Base-by-base conservation (phyloP, 37 sponge, comb jelly and placozoan species). In the Cladorhizidae sp. region DNA sequence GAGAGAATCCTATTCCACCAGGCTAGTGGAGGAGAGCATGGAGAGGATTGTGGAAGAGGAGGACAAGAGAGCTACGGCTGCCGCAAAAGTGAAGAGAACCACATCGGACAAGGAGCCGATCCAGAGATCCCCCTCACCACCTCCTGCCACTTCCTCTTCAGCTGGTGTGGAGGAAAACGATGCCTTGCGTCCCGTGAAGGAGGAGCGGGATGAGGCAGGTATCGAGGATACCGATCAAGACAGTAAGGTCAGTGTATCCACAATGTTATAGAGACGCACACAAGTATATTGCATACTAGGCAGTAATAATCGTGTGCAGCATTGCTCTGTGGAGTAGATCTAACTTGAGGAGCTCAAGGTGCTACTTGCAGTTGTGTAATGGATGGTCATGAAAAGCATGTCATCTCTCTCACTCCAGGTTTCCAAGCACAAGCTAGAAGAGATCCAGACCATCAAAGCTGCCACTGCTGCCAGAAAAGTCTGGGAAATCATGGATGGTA, bases 401-500 rank as follows among this genome's bases (percentile, higher is more conserved):
- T 36, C 71, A 70, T 40, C 35, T 42, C 73, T 14, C 15, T 22
- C 73, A 28, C 20, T 74, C 3, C 42, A 54, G 61, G 38, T 76
- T 9, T 20, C 29, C 25, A 21, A 76, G 18, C 17, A 35, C 51
- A 37, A 65, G 31, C 32, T 38, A 54, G 82, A 76, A 42, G 88
- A 87, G 52, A 72, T 77, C 0, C 76, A 70, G 32, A 87, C 83
- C 15, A 87, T 87, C 50, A 81, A 55, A 63, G 88, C 88, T 35
- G 88, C 88, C 35, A 39, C 45, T 14, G 58, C 72, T 31, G 88
- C 88, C 33, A 67, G 83, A 17, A 81, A 62, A 5, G 42, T 52
- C 33, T 81, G 82, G 88, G 67, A 65, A 31, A 32, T 11, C 31
- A 29, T 9, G 54, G 36, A 11, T 25, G 72, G 49, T 22, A n/a